Evolutionary conservation across 2,888 invertebrate genomes (phyloP).

Genomic region (Kryphioiulus occultus): DNA sequence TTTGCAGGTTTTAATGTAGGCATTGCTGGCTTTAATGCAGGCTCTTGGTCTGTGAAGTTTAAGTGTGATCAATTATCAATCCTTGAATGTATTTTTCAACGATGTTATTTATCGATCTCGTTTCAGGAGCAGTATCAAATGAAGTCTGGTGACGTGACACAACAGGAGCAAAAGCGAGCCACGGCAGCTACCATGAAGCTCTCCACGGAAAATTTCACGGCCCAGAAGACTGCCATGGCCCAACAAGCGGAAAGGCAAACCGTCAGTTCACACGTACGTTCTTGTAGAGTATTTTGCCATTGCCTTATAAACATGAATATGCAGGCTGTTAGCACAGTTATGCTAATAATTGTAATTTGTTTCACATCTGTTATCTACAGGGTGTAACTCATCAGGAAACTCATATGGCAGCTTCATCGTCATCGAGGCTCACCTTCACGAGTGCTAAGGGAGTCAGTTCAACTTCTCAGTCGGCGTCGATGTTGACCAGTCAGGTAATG

Average conservation of each 20-base stretch:
- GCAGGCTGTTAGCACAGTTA: too few relatives aligned
- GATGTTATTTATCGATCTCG: too few relatives aligned
- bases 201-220: constrained; percentile 84
- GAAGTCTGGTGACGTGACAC: constrained; percentile 82
- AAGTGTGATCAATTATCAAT: too few relatives aligned
- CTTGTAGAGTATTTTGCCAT: background rate
- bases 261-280: constrained; percentile 52
- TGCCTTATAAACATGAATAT: background rate
- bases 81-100: too few relatives aligned
- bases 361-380: background rate
- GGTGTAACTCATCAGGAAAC: constrained; percentile 54
- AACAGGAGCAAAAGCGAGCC: constrained; percentile 85
- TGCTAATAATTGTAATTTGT: background rate
- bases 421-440: constrained; percentile 56
- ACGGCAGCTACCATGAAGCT: constrained; percentile 83
- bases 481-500: constrained; percentile 51
- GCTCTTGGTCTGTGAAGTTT: too few relatives aligned
- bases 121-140: constrained; percentile 80
- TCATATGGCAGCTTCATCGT: constrained; percentile 53
- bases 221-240: constrained; percentile 71
- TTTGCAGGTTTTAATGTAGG: background rate
- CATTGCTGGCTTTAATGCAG: too few relatives aligned
- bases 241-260: constrained; percentile 56
- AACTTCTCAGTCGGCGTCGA: constrained; percentile 16
- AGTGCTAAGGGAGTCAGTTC: constrained; percentile 53